Evolutionary conservation across 2,797 vertebrate species (phyloP).

Genomic region (Darevskia mixta): DNA sequence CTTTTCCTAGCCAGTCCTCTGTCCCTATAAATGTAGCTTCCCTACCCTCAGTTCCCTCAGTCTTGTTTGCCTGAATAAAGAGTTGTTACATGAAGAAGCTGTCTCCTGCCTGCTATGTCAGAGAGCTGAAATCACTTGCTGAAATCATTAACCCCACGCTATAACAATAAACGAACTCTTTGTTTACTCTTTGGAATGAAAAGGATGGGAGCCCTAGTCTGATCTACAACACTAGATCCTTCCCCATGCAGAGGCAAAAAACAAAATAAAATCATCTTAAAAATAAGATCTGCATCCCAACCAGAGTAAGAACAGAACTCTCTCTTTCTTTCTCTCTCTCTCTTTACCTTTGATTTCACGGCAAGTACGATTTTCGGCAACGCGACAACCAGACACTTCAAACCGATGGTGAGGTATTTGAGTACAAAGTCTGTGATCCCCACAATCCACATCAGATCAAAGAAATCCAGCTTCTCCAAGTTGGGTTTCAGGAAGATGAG

Average conservation of each 20-base stretch:
- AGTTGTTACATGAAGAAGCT: too few relatives aligned
- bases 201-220: neutral
- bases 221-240: neutral
- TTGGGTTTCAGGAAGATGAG: constrained; percentile 94
- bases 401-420: constrained; percentile 92
- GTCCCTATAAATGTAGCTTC: too few relatives aligned
- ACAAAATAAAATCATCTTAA: neutral
- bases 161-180: too few relatives aligned
- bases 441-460: constrained; percentile 95
- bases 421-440: constrained; percentile 96
- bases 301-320: neutral
- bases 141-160: too few relatives aligned
- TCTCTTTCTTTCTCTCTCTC: too few relatives aligned
- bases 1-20: too few relatives aligned
- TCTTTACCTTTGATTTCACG: constrained; percentile 92
- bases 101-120: too few relatives aligned
- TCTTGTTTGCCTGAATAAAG: too few relatives aligned
- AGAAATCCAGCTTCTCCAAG: constrained; percentile 93
- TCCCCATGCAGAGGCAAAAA: neutral
- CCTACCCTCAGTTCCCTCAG: too few relatives aligned
- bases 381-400: constrained; percentile 93
- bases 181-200: too few relatives aligned
- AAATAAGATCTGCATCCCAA: neutral
- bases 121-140: too few relatives aligned
- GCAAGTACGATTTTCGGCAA: constrained; percentile 93